Base-by-base conservation (phyloP, 2,888 invertebrate genomes). In the Lucinisca nassula region DNA sequence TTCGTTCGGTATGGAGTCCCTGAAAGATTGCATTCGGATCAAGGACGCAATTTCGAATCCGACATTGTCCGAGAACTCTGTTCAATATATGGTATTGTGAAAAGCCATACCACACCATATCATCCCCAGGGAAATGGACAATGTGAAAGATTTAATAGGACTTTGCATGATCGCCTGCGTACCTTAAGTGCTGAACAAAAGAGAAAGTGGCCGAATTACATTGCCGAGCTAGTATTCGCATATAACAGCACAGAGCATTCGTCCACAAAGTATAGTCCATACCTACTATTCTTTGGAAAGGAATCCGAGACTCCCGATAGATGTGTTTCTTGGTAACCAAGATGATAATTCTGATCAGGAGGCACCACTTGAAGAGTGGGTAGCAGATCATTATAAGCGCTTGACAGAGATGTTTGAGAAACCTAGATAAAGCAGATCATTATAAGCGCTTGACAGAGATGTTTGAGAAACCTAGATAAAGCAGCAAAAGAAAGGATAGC, bases 1-100 rank as follows among this genome's bases (percentile, higher is more conserved):
- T 89, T 92, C 79, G 45, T 85, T 35, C 81, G 77, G n/a, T 91
- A 81, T 74, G 92, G 91, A 21, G 86, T 90, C 8, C 91, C 91
- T 0, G 61, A 87, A 37, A 55, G 91, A 40, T 40, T 40, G 40
- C 40, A 40, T 40, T 40, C 40, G 14, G 40, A 91, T 67, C 92
- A 92, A 79, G 90, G 92, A 12, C 40, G 84, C 21, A 79, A 81
- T 55, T 91, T 91, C 78, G 91, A 92, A 77, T 58, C 81, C 2
- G 55, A 80, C 1, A 32, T 92, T 10, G 80, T 91, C 0, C 21
- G 74, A 35, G 87, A 85, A 55, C 76, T 90, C 10, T 92, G 91
- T 55, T 67, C 73, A 21, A 55, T 85, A 30, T 87, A 88, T 75
- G 83, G 85, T 24, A 74, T 90, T 1, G 78, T 84, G 30, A 92